A percentile compares a stretch with the other conserved stretches of the same genome.
Conservation (phyloP, 2,113 vertebrate genomes). For the Rhagologus leucostigma region DNA sequence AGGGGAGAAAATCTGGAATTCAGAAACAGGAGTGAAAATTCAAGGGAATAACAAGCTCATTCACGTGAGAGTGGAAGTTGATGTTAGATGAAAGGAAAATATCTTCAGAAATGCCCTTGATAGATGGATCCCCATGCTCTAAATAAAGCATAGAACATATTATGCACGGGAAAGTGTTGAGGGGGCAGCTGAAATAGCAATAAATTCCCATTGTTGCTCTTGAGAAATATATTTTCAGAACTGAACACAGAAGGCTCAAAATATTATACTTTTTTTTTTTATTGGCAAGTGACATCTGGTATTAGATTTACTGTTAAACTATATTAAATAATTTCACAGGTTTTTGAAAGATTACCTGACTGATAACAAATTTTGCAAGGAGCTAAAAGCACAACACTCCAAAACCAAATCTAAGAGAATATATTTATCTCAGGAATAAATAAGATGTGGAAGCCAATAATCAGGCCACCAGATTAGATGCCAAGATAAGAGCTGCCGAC, state of each 20-base stretch:
- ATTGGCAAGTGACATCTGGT: not conserved
- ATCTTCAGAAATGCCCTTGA: not conserved
- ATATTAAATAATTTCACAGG: not conserved
- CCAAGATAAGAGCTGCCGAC: not conserved
- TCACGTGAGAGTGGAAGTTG: not conserved
- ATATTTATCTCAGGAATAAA: not conserved
- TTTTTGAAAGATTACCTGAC: not conserved
- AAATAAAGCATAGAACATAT: not conserved
- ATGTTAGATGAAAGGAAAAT: not conserved
- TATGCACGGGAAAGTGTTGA: not conserved
- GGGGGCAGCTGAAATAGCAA: not conserved
- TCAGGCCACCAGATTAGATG: not conserved
- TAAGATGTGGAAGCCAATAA: not conserved
- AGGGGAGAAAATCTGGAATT: not conserved
- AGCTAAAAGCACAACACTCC: not conserved
- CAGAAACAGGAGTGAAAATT: not conserved
- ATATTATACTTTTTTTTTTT: not conserved
- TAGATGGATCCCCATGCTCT: not conserved
- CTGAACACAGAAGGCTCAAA: not conserved
- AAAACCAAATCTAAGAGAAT: not conserved
- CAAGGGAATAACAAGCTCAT: not conserved
- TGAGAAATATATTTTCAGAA: constrained; percentile 9
- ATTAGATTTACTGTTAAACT: not conserved
- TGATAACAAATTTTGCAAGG: not conserved
- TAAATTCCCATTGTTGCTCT: not conserved